A percentile compares a stretch with the other conserved stretches of the same genome.
Conservation (phyloP, 1,140 invertebrate genomes). For the Zaprionus capensis region DNA sequence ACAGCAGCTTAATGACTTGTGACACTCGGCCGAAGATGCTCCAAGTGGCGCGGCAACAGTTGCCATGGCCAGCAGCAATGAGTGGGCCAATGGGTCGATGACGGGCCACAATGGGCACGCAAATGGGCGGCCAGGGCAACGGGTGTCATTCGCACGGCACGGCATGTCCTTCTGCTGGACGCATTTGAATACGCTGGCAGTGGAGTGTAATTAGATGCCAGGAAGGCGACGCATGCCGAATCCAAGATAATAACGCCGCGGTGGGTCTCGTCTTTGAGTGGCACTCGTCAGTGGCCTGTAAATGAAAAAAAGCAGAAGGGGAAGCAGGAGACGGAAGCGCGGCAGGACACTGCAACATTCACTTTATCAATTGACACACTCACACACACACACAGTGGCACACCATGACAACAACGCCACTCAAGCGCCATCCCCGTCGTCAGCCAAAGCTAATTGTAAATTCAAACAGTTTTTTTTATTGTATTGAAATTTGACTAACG, state of each 20-base stretch:
- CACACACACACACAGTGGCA: conserved; percentile 27
- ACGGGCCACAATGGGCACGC: conserved; percentile 8
- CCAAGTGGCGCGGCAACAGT: conserved; percentile 33
- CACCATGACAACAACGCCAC: conserved; percentile 68
- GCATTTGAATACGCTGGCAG: conserved; percentile 63
- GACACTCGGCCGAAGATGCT: conserved; percentile 27
- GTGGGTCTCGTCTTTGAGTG: conserved; percentile 69
- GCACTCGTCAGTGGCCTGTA: conserved; percentile 75
- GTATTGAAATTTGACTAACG: conserved; percentile 73
- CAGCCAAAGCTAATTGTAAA: conserved; percentile 75
- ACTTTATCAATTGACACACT: conserved; percentile 74
- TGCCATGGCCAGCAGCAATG: conserved; percentile 34
- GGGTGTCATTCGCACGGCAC: conserved; percentile 76
- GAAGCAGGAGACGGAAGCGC: conserved; percentile 39
- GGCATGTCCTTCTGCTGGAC: conserved; percentile 18
- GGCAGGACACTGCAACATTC: conserved; percentile 68
- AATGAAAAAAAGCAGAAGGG: conserved; percentile 32
- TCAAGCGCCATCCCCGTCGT: conserved; percentile 9
- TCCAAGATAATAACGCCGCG: conserved; percentile 78
- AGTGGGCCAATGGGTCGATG: neutral
- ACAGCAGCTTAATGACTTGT: conserved; percentile 76
- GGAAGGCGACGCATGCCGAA: conserved; percentile 66
- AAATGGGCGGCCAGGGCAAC: conserved; percentile 60
- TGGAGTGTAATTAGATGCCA: conserved; percentile 77
- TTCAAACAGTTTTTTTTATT: conserved; percentile 68